Percentiles rank a stretch among this genome's conserved stretches.
Conservation (phyloP, 1,140 invertebrate species). For the Brachionus rubens region DNA sequence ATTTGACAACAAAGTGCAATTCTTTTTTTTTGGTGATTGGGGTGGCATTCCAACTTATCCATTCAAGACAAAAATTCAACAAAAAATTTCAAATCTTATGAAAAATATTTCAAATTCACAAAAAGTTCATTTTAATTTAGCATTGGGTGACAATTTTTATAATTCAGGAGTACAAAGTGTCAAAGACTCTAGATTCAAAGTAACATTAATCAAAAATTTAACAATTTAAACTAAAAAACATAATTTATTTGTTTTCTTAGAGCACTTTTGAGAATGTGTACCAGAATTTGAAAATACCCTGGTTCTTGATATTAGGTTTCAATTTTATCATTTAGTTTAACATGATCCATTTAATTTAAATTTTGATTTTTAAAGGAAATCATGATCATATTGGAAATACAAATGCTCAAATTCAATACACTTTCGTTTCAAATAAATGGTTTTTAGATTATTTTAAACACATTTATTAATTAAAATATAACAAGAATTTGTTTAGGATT, state of each 20-base stretch:
- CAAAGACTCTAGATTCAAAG: conserved; percentile 58
- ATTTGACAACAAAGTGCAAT: conserved; percentile 31
- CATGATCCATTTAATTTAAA: not conserved
- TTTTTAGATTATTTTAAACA: not conserved
- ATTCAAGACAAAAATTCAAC: conserved; percentile 55
- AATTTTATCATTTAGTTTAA: not conserved
- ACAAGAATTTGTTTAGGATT: conserved; percentile 56
- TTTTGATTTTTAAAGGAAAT: conserved; percentile 59
- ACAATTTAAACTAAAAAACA: not conserved
- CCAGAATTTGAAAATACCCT: conserved; percentile 52
- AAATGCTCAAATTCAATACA: conserved; percentile 54
- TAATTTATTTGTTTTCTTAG: conserved; percentile 45
- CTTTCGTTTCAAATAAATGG: conserved; percentile 5
- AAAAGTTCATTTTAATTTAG: conserved; percentile 54
- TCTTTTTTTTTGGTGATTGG: conserved; percentile 59
- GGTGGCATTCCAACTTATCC: conserved; percentile 56
- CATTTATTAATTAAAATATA: too few relatives aligned
- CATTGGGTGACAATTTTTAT: conserved; percentile 62
- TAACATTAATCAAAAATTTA: conserved; percentile 47
- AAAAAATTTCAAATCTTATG: conserved; percentile 55
- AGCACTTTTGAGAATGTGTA: conserved; percentile 53
- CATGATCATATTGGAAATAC: conserved; percentile 61
- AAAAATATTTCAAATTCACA: conserved; percentile 50
- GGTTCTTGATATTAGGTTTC: conserved; percentile 56
- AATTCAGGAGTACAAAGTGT: conserved; percentile 57